phyloP scores from a whole-genome alignment of 1,140 invertebrate genomes.

The Macrostomum lignano region DNA sequence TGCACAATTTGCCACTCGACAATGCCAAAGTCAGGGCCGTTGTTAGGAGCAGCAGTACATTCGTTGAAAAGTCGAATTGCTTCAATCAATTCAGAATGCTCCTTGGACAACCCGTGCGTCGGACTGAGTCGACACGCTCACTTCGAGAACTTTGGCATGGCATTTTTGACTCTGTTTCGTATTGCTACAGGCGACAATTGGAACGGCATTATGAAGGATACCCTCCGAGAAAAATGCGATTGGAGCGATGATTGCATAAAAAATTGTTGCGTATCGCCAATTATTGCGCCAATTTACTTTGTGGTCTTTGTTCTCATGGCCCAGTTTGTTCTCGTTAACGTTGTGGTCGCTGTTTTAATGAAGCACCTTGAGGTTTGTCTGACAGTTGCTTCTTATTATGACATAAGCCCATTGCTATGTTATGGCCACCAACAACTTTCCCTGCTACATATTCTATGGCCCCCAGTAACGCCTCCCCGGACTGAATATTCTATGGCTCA shows the following conservation, averaged over 20 bases:
- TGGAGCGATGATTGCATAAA: conserved; percentile 58
- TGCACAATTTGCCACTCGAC: too few relatives aligned
- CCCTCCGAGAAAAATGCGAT: conserved; percentile 74
- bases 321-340: conserved; percentile 96
- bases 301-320: conserved; percentile 98
- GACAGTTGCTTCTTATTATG: too few relatives aligned
- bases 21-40: too few relatives aligned
- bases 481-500: too few relatives aligned
- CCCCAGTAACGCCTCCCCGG: too few relatives aligned
- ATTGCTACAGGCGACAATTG: conserved; percentile 98
- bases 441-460: too few relatives aligned
- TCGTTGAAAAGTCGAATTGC: too few relatives aligned
- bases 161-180: conserved; percentile 84
- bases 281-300: conserved; percentile 93
- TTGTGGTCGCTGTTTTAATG: conserved; percentile 94
- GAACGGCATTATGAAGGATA: conserved; percentile 99
- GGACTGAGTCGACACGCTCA: conserved; percentile 93
- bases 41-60: too few relatives aligned
- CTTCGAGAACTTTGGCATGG: conserved; percentile 97
- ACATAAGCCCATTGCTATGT: too few relatives aligned
- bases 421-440: too few relatives aligned
- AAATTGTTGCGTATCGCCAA: conserved; percentile 82
- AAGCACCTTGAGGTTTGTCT: conserved; percentile 93
- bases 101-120: conserved; percentile 73
- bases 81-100: conserved; percentile 43